Conservation (phyloP, 2,888 invertebrate species). For the Aricia artaxerxes region DNA sequence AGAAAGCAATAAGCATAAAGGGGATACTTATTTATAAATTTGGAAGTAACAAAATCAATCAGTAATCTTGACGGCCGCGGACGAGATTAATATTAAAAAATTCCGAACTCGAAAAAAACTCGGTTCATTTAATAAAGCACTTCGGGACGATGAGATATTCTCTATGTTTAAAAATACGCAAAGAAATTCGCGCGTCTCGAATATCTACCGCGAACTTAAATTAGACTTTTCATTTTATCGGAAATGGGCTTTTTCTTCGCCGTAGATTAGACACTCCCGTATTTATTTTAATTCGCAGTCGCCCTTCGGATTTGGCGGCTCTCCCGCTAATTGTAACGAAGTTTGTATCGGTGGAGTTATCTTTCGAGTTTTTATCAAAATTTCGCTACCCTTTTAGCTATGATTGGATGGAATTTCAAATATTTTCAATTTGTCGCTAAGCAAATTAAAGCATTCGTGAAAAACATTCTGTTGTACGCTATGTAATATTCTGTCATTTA, state of each 20-base stretch:
- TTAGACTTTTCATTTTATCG: slow-evolving; percentile 31
- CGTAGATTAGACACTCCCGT: slow-evolving; percentile 30
- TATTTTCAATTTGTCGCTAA: not conserved
- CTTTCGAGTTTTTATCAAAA: not conserved
- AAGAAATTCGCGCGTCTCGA: slow-evolving; percentile 32
- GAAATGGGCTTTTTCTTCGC: slow-evolving; percentile 27
- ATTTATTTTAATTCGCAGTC: slow-evolving; percentile 30
- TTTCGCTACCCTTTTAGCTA: not conserved
- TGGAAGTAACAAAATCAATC: not conserved
- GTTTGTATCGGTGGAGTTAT: not conserved
- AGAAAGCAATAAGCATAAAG: not conserved
- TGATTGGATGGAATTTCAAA: not conserved
- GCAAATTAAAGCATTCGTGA: not conserved
- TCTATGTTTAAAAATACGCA: slow-evolving; percentile 28
- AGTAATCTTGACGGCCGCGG: not conserved
- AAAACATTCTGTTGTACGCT: not conserved
- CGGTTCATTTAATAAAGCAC: slow-evolving; percentile 29
- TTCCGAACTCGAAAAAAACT: slow-evolving; percentile 21
- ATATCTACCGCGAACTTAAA: slow-evolving; percentile 32
- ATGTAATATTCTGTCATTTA: not conserved
- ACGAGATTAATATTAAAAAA: slow-evolving; percentile 23
- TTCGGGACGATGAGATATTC: slow-evolving; percentile 27
- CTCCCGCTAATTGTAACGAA: slow-evolving; percentile 1
- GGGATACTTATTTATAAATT: not conserved
- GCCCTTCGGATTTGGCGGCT: slow-evolving; percentile 12